Evolutionary conservation across 1,140 invertebrate species (phyloP), one percentile per base, ranked within the genome.

Genomic region (Caenorhabditis brenneri): DNA sequence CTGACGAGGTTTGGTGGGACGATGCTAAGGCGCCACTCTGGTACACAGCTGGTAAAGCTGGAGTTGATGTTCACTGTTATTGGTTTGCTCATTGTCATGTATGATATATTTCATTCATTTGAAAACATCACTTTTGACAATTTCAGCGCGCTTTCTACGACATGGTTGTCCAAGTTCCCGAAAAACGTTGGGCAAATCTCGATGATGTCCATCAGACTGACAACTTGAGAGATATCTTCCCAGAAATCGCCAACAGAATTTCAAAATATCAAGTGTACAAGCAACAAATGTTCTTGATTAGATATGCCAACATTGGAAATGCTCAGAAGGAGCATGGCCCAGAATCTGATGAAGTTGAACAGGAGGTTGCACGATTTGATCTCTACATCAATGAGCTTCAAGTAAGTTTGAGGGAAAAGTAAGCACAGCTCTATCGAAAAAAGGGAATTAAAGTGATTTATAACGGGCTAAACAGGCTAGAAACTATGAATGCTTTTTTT

Each of bases 71-170:
- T 49, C 87, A 91, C 58, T 90, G 89, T 79, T 91, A 91, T 83
- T 90, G 87, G 86, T 90, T 91, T 80, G 80, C 86, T n/a, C 86
- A 85, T 49, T 90, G 89, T 55, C 90, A 90, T 86, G 89, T 91
- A 83, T 81, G 86, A 81, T 1, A 42, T 16, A 3, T 9, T 9
- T 5, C 12, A 74, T 12, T 2, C 31, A 39, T 33, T 80, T 81
- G 0, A 4, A 7, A 5, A 36, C 83, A 31, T 24, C 69, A n/a
- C 12, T 12, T 15, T 12, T 19, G 6, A 36, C 10, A 12, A 19
- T 80, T 88, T 82, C 49, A 90, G 89, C 58, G 86, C 22, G 69
- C 90, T 1, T 86, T 89, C 46, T 87, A 84, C 12, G 89, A 90
- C 74, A 65, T 90, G 85, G 84, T 91, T 55, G 90, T 90, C 1